Base-by-base conservation (phyloP, 2,888 invertebrate genomes). In the Apantesis nais region DNA sequence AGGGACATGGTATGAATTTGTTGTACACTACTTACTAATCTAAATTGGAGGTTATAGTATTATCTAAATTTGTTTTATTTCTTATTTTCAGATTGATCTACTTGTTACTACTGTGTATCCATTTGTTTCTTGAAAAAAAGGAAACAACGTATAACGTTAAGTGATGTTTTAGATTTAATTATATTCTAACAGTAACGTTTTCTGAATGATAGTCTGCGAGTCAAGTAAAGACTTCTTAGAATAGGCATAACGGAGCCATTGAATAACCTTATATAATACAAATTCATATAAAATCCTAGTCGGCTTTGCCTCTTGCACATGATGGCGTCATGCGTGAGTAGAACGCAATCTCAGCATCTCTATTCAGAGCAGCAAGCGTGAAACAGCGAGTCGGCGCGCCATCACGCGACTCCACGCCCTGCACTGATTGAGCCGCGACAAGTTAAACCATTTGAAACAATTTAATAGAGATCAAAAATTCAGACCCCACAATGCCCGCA, bases 381-480 rank as follows among this genome's bases (percentile, higher is more conserved):
- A 90, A 89, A 88, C 87, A 85, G 81, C 55, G 62, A 65, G 72
- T 78, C 79, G 76, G 78, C 58, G 67, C 60, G 67, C 29, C 89
- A 83, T 86, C 82, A 85, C 85, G 86, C 81, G 71, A 34, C 62
- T 77, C 64, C 67, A 44, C 60, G 68, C 68, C 65, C 34, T 44
- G 88, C 92, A 89, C 93, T 94, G 94, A 94, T 95, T 94, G 94
- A 94, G 93, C 93, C 92, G 95, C 95, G 95, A 94, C 95, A 95
- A 95, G 95, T 95, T 95, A 94, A 95, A 95, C 95, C 90, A 95
- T 95, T 95, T 95, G 95, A 95, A 95, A 95, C 95, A 95, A 95
- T 95, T 95, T 95, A 95, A 95, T 95, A 95, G 94, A 95, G 95
- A 95, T 95, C 95, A 95, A 95, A 94, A 94, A 95, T 94, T 93